Evolutionary conservation across 1,140 invertebrate genomes (phyloP), one percentile per base, ranked within the genome.

Genomic region (Drosophila malerkotliana): DNA sequence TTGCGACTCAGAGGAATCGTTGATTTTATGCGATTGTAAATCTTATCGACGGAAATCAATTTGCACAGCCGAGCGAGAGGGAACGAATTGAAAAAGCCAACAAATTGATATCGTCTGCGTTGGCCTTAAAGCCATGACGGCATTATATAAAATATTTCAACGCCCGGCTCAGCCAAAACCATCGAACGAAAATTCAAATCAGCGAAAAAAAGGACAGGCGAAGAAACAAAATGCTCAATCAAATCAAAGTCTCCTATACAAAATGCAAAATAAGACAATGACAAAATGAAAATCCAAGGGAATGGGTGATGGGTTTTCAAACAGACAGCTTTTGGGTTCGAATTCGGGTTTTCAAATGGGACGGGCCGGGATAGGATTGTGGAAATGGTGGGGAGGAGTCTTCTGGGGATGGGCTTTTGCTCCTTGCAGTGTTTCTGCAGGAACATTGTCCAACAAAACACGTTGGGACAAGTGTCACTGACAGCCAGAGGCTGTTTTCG

Each of bases 211-310:
- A 72, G 62, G 61, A 64, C 76, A 59, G 56, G 41, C 59, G 49
- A 47, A 26, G 52, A 61, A 71, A 72, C 49, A 49, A 85, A 82
- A 82, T 88, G 83, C 72, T 87, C 82, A 87, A 88, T 87, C 82
- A 87, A 87, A 88, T 87, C 83, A 88, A 79, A 87, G 74, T 52
- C 68, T 37, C 30, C 26, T 49, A 51, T 49, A 74, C 59, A 74
- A 75, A 78, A 87, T 82, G 61, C 82, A 80, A 77, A 85, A 75
- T 78, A 87, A 85, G 74, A 87, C 81, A 87, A 85, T 73, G 55
- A 79, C 68, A 67, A 69, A 61, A 45, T 62, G 30, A 51, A 67
- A 32, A 9, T 44, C 14, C n/a, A 18, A 18, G 7, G 57, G 51
- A 52, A 68, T 30, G 39, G 32, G 49, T 34, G 28, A 18, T 34